Base-by-base conservation (phyloP, 2,888 invertebrate species). In the Alentia gelatinosa region DNA sequence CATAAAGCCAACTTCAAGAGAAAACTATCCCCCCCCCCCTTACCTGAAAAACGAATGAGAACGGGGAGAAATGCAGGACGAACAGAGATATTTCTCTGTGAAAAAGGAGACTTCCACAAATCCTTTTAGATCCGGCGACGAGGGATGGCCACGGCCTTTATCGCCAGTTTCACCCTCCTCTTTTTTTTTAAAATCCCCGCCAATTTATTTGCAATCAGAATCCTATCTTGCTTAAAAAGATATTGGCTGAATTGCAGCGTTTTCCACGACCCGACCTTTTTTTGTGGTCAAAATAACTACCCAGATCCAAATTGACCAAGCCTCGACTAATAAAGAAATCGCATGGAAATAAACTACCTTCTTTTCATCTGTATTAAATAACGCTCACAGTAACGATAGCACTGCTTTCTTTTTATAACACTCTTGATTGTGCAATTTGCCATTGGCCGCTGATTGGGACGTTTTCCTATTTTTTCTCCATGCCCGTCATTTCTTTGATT, bases 201-300 rank as follows among this genome's bases (percentile, higher is more conserved):
- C 68, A 68, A 68, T 68, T 68, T 68, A 68, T 30, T 68, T 15
- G 68, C 68, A 30, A 68, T 68, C 30, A 12, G 68, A 68, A 30
- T 68, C 68, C n/a, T n/a, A 12, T 26, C 30, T 12, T 30, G 68
- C 1, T 5, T 68, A 68, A 68, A 68, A 68, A 68, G 68, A n/a
- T 68, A 68, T 68, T 68, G 68, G 30, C 68, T 68, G 68, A 68
- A 68, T 68, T 68, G 68, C 68, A 68, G 68, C 68, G 15, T 68
- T 68, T 30, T 12, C 30, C 68, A n/a, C 68, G 3, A 30, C 30
- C 12, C 7, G 19, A 12, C n/a, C 30, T 19, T 68, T 68, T 68
- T 68, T 26, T n/a, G 23, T n/a, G 56, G 5, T 56, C n/a, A 19
- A 56, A 56, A 56, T n/a, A 56, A 56, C 56, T 56, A 56, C 23